Conservation (phyloP, 2,888 invertebrate species). For the Drosophila siamana region DNA sequence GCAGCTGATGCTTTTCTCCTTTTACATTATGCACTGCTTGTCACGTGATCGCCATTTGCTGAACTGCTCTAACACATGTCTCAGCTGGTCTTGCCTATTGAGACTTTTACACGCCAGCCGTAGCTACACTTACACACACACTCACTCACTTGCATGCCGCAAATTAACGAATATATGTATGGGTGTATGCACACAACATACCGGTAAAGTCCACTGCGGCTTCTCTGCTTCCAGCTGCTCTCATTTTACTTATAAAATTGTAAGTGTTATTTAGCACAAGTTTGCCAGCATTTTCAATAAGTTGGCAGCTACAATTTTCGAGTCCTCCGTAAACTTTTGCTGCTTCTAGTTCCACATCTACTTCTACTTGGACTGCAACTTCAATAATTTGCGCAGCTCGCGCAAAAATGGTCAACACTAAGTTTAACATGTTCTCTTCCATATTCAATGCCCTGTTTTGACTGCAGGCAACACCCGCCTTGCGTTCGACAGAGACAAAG, state of each 20-base stretch:
- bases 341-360: slow-evolving; percentile 5
- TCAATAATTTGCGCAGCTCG: slow-evolving; percentile 43
- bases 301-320: slow-evolving; percentile 44
- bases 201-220: background rate
- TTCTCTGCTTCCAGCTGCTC: background rate
- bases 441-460: background rate
- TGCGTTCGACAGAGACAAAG: background rate
- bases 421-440: slow-evolving; percentile 14
- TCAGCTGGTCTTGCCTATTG: background rate
- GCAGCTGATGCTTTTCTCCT: too few species aligned
- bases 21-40: too few species aligned
- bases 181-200: background rate
- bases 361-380: slow-evolving; percentile 27
- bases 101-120: background rate
- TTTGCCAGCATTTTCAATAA: slow-evolving; percentile 57
- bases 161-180: background rate
- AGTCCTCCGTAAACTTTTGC: slow-evolving; percentile 32
- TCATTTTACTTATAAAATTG: background rate
- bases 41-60: background rate
- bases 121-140: background rate
- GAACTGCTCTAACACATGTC: background rate
- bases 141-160: background rate
- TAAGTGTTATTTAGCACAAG: slow-evolving; percentile 40
- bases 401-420: slow-evolving; percentile 48
- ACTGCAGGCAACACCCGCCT: background rate